Evolutionary conservation across 1,140 invertebrate genomes (phyloP).

Genomic region (Ceratina calcarata): DNA sequence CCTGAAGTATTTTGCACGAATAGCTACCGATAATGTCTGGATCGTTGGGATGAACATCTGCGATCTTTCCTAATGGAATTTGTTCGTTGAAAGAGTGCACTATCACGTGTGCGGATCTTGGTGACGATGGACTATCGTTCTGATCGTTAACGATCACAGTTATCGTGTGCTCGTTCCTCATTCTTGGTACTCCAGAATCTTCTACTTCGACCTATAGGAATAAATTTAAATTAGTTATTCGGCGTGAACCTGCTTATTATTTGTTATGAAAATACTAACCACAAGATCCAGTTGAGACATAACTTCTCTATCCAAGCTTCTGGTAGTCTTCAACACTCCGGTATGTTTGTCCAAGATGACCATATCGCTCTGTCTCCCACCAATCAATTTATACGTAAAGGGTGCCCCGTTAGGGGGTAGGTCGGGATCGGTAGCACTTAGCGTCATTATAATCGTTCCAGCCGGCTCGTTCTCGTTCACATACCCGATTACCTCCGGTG

Average conservation of each 20-base stretch:
- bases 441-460: slow-evolving; percentile 90
- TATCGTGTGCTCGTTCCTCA: slow-evolving; percentile 89
- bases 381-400: slow-evolving; percentile 90
- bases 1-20: slow-evolving; percentile 88
- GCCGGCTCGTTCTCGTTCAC: slow-evolving; percentile 94
- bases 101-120: slow-evolving; percentile 90
- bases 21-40: slow-evolving; percentile 93
- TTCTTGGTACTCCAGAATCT: slow-evolving; percentile 92
- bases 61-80: slow-evolving; percentile 89
- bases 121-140: slow-evolving; percentile 94
- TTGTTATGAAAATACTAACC: slow-evolving; percentile 69
- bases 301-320: slow-evolving; percentile 90
- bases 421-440: slow-evolving; percentile 93
- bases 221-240: neutral
- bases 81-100: slow-evolving; percentile 89
- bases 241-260: too few relatives aligned
- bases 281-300: slow-evolving; percentile 87
- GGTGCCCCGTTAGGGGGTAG: slow-evolving; percentile 95
- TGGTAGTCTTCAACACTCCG: slow-evolving; percentile 89
- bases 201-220: slow-evolving; percentile 87
- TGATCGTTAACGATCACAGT: slow-evolving; percentile 91
- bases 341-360: slow-evolving; percentile 89
- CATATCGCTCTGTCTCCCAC: slow-evolving; percentile 88
- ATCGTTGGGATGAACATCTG: slow-evolving; percentile 95
- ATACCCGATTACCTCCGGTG: slow-evolving; percentile 86